phyloP scores from a whole-genome alignment of 2,888 invertebrate genomes.

The Lomographa bimaculata region DNA sequence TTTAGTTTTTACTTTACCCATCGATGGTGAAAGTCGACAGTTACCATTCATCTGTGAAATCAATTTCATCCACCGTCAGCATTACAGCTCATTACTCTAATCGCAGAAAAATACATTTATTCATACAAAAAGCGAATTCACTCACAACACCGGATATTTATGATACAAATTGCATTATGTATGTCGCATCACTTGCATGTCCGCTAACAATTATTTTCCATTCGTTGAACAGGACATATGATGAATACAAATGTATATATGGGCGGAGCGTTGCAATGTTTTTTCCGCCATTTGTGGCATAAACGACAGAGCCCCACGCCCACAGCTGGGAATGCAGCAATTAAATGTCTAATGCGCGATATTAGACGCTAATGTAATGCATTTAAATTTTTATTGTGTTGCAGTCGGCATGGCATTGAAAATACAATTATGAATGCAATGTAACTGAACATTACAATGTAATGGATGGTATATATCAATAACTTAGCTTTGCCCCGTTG shows the following conservation, averaged over 20 bases:
- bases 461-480: no score
- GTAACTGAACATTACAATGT: neutral
- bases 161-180: constrained; percentile 31
- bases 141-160: constrained; percentile 9
- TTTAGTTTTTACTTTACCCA: no score
- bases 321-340: constrained; percentile 48
- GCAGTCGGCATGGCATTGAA: neutral
- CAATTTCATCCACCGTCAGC: neutral
- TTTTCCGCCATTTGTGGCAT: constrained; percentile 59
- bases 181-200: constrained; percentile 51
- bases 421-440: neutral
- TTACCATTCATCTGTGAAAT: constrained; percentile 2
- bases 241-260: constrained; percentile 55
- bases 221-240: constrained; percentile 36
- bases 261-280: constrained; percentile 49
- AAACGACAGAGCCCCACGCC: constrained; percentile 56
- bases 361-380: constrained; percentile 40
- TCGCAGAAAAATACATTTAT: constrained; percentile 8
- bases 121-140: constrained; percentile 4
- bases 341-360: constrained; percentile 46
- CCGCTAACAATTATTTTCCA: constrained; percentile 52
- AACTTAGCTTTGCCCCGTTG: no score
- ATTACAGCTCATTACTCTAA: constrained; percentile 5
- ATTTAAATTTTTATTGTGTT: constrained; percentile 21
- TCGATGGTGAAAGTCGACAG: no score